A percentile compares a stretch with the other conserved stretches of the same genome.
Evolutionary conservation across 2,113 vertebrate genomes (phyloP).

Genomic region (Misgurnus mizolepis): DNA sequence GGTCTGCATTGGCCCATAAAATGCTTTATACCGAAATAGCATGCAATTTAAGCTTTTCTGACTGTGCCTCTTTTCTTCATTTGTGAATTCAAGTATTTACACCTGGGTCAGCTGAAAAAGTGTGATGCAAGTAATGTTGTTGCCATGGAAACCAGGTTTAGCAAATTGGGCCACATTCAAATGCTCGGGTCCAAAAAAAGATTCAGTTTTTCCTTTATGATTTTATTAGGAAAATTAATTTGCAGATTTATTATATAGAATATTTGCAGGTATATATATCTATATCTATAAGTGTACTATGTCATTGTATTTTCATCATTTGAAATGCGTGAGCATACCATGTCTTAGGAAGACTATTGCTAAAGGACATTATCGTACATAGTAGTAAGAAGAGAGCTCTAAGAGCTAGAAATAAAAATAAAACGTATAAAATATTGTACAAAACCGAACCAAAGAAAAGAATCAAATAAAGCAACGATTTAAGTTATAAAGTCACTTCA

Average conservation of each 20-base stretch:
- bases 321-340: conserved; percentile 78
- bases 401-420: conserved; percentile 60
- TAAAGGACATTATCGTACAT: conserved; percentile 76
- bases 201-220: conserved; percentile 14
- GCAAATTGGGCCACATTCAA: conserved; percentile 62
- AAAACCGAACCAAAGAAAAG: conserved; percentile 15
- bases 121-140: conserved; percentile 60
- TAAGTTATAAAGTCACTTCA: conserved; percentile 39
- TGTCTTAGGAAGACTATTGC: conserved; percentile 80
- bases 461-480: conserved; percentile 1
- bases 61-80: not conserved
- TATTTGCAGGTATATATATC: conserved; percentile 59
- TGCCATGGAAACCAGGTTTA: conserved; percentile 65
- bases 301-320: conserved; percentile 69
- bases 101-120: conserved; percentile 61
- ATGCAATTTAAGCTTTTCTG: not conserved
- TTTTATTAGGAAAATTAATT: conserved; percentile 80
- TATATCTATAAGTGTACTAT: conserved; percentile 38
- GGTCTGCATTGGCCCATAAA: conserved; percentile 1
- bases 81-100: conserved; percentile 50
- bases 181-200: conserved; percentile 44
- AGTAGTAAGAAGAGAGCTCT: conserved; percentile 55
- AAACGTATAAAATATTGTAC: conserved; percentile 58
- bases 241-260: conserved; percentile 67
- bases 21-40: not conserved